Evolutionary conservation across 2,113 vertebrate genomes (phyloP), one percentile per base, ranked within the genome.

Genomic region (Nothoprocta pentlandii): DNA sequence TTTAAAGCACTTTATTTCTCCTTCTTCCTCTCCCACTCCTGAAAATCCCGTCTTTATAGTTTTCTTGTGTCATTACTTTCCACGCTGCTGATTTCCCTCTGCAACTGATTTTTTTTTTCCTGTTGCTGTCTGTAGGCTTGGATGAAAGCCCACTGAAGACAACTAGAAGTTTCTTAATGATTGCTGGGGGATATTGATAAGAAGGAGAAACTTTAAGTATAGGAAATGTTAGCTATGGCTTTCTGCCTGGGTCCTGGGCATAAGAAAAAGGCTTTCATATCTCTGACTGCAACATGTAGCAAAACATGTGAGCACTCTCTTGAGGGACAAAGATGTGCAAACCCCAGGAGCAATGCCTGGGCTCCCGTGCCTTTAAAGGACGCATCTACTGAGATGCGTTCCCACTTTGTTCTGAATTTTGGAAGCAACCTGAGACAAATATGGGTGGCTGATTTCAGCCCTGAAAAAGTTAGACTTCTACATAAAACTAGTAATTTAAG

Each of bases 61-160:
- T 94, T 90, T 89, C 83, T 90, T 5, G 1, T 84, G 85, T 42
- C 77, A 22, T 79, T 95, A 90, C 88, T 95, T 88, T 95, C 80
- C 66, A 62, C 74, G 88, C 83, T 73, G 88, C 76, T 87, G 88
- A 90, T 94, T 93, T 90, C 77, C 69, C 53, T 94, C 80, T 87
- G 77, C 69, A 90, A 84, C 83, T 66, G 85, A 58, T 75, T 44
- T 44, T 22, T 22, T 94, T 93, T 90, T 87, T 69, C 79, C 82
- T 86, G 4, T 49, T 71, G 58, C 80, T 93, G 13, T 94, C 88
- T 16, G 54, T 77, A 93, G 85, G 42, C 62, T 95, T 94, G 88
- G 83, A 89, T 90, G 74, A 93, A 93, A 96, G 80, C 80, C 77
- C 59, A 14, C 15, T 87, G 85, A 92, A 95, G 87, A 89, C 87